Evolutionary conservation across 2,797 vertebrate species (phyloP).

Genomic region (Tarsius wallacei): DNA sequence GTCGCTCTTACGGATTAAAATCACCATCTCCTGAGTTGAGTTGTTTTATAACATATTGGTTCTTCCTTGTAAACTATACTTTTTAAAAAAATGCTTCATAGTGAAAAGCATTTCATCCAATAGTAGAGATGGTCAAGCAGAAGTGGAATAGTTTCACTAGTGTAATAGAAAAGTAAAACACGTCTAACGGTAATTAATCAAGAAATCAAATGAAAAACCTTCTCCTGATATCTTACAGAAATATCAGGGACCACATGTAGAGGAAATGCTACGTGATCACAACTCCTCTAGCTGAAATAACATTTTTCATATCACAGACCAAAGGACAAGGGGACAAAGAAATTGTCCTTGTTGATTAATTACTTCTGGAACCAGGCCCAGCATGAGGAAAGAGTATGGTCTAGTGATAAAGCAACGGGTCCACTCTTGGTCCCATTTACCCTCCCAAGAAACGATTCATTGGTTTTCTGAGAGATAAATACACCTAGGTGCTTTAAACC

Average conservation of each 20-base stretch:
- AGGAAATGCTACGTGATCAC: slow-evolving; percentile 48
- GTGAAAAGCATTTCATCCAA: slow-evolving; percentile 70
- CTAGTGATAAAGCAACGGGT: slow-evolving; percentile 54
- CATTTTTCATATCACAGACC: slow-evolving; percentile 68
- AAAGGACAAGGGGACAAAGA: slow-evolving; percentile 80
- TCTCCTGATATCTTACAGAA: slow-evolving; percentile 66
- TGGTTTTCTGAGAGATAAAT: slow-evolving; percentile 57
- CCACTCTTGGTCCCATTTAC: slow-evolving; percentile 50
- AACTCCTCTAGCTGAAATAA: slow-evolving; percentile 71
- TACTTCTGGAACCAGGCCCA: slow-evolving; percentile 80
- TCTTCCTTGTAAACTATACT: slow-evolving; percentile 78
- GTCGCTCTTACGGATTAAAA: slow-evolving; percentile 86
- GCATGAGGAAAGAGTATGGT: slow-evolving; percentile 48
- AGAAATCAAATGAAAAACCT: slow-evolving; percentile 73
- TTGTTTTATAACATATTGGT: slow-evolving; percentile 73
- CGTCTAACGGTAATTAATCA: slow-evolving; percentile 80
- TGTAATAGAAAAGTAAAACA: slow-evolving; percentile 70
- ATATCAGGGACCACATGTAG: slow-evolving; percentile 47
- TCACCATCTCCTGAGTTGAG: slow-evolving; percentile 66
- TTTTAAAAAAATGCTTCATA: background rate
- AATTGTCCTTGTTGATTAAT: slow-evolving; percentile 83
- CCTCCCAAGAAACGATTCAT: slow-evolving; percentile 44
- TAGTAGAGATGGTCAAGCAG: slow-evolving; percentile 43
- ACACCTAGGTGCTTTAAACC: slow-evolving; percentile 40
- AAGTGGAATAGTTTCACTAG: slow-evolving; percentile 51